These are phyloP conservation scores for Scleropages formosus DNA, from an alignment of 2,797 vertebrate species.

Conservation along the genomic window DNA sequence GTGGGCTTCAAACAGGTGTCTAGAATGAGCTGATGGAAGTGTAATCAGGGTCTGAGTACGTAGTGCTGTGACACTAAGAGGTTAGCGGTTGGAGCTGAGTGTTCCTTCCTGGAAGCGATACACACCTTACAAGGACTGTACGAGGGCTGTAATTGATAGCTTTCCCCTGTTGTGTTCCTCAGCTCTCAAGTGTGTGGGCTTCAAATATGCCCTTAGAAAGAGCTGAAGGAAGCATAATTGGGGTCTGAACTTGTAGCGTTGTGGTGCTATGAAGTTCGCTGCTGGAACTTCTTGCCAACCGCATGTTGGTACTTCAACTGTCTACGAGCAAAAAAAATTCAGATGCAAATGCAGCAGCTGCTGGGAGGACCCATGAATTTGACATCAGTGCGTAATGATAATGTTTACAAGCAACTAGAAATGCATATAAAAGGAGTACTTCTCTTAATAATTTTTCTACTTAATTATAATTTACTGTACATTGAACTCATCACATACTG, in stretches of 20 bases:
- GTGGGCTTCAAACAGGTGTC: constrained; percentile 11
- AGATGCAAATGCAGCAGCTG: not conserved
- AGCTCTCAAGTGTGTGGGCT: constrained; percentile 19
- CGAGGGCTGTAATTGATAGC: constrained; percentile 37
- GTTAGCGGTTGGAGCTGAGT: not conserved
- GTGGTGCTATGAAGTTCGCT: not conserved
- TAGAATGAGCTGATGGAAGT: constrained; percentile 1
- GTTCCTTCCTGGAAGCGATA: too few relatives aligned
- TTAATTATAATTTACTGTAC: too few relatives aligned
- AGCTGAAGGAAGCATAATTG: not conserved
- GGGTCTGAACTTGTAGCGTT: not conserved
- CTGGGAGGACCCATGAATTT: not conserved
- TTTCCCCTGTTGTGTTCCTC: constrained; percentile 29
- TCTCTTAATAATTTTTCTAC: too few relatives aligned
- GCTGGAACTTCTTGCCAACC: not conserved
- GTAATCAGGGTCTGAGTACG: not conserved
- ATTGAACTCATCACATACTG: too few relatives aligned
- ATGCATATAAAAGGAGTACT: too few relatives aligned
- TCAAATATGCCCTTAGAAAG: constrained; percentile 8
- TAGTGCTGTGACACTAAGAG: not conserved
- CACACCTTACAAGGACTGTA: constrained; percentile 23
- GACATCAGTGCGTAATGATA: not conserved
- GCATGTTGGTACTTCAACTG: not conserved
- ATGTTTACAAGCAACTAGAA: not conserved
- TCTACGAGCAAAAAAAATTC: not conserved